A percentile compares a stretch with the other conserved stretches of the same genome.
phyloP scores from a whole-genome alignment of 2,888 invertebrate genomes.

The Coremacera marginata region DNA sequence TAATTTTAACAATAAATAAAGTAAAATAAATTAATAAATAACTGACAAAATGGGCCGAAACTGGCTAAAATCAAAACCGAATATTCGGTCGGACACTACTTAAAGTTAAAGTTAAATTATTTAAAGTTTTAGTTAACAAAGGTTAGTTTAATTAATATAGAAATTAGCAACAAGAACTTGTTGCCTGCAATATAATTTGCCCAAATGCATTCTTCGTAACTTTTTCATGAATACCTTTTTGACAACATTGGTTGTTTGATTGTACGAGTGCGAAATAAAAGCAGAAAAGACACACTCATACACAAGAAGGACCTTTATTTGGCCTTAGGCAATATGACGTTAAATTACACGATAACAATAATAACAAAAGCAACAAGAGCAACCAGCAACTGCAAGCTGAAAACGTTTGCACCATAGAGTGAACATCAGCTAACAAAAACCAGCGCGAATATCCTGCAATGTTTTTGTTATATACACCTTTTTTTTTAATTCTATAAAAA shows the following conservation, averaged over 20 bases:
- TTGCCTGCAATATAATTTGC: background rate
- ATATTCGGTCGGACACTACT: too few relatives aligned
- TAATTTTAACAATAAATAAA: too few relatives aligned
- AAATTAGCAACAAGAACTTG: too few relatives aligned
- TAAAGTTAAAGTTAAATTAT: too few relatives aligned
- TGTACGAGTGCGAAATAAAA: background rate
- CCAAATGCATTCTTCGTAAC: background rate
- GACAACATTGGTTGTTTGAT: background rate
- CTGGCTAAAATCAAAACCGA: too few relatives aligned
- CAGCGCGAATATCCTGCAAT: background rate
- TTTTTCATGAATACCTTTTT: constrained; percentile 2
- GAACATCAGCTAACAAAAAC: background rate
- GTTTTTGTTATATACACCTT: background rate
- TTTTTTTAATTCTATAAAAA: background rate
- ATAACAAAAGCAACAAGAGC: constrained; percentile 23
- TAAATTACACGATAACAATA: constrained; percentile 57
- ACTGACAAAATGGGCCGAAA: too few relatives aligned
- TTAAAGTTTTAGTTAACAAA: too few relatives aligned
- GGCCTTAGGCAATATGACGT: constrained; percentile 63
- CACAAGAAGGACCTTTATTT: constrained; percentile 55
- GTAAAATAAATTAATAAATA: too few relatives aligned
- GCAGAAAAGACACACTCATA: background rate
- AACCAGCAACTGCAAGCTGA: constrained; percentile 45
- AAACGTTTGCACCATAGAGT: constrained; percentile 36
- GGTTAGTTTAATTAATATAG: too few relatives aligned